Base-by-base conservation (phyloP, 1,140 invertebrate species). In the Lucilia sericata region DNA sequence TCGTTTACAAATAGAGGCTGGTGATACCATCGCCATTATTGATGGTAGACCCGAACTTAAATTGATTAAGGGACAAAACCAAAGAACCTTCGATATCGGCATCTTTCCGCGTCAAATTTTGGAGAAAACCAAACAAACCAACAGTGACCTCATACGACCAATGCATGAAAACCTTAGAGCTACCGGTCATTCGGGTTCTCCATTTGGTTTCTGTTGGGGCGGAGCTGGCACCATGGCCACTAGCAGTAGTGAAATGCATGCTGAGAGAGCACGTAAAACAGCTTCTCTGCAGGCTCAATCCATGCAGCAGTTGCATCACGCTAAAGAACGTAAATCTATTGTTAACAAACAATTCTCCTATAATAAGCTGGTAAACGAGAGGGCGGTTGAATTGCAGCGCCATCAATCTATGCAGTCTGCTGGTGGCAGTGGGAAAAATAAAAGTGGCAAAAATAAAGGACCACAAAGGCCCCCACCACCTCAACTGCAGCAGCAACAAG, bases 21-120 rank as follows among this genome's bases (percentile, higher is more conserved):
- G 96, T 0, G 98, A 99, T 91, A 93, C 94, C n/a, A 96, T 99
- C 76, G 95, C 96, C 25, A 95, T 99, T 21, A 96, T 99, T 85
- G 97, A 99, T 88, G 97, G 97, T n/a, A 91, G 94, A 25, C 93
- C 97, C 0, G 98, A 99, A 86, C 93, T 96, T 87, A 98, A 97
- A 90, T 98, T 97, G 94, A 99, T 98, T 96, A 98, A 97, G 91
- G 97, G 97, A 14, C 98, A 99, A 91, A 98, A 98, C 91, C 96
- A 97, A 90, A 92, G 96, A 82, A 98, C 96, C 0, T 96, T 95
- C 87, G 94, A 97, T 86, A 95, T 99, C 80, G 98, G 97, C 7
- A 89, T 94, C 21, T 96, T 96, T 90, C 95, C 96, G 0, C 85
- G 87, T 4, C 82, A 81, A 17, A 83, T 89, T 42, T 83, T 90